Base-by-base conservation (phyloP, 1,140 invertebrate genomes). In the Drosophila rufa region DNA sequence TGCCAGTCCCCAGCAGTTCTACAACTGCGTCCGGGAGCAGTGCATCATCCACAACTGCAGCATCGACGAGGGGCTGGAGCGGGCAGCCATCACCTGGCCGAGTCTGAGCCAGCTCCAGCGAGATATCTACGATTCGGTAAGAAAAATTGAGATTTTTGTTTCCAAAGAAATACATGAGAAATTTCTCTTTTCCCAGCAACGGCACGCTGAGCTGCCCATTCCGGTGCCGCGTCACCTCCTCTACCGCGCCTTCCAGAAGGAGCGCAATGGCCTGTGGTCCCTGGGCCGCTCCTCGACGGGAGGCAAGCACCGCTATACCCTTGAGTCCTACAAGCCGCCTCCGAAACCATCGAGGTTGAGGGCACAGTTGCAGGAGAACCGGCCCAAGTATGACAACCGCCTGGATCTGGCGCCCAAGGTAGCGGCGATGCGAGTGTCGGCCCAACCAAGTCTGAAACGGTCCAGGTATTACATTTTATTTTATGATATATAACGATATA, bases 1-100 rank as follows among this genome's bases (percentile, higher is more conserved):
- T 15, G 85, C 85, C 30, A 90, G 19, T 56, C 79, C 86, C 17
- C 55, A 74, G 7, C 85, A 90, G 59, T 90, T 91, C 42, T 90
- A 91, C 33, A 90, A 90, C 36, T 90, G 69, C 47, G 82, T 90
- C 8, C 46, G 85, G 0, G 85, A 90, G 30, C 59, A 70, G 6
- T 90, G 85, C 61, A 90, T 90, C 2, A 81, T 90, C 50, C 82
- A 91, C 70, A 85, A 85, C 8, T 90, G 85, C 48, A 68, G 85
- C 68, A 82, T 90, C 19, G 85, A 90, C 15, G 85, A 91, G 60
- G 81, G 86, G 1, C 56, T 90, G 46, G 79, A 76, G 3, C 48
- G 64, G n/a, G 75, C 85, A 7, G 60, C 57, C 7, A 2, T 45
- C 0, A 22, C 45, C 17, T 90, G 86, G 86, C 50, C 67, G 3